Conservation (phyloP, 2,113 vertebrate species). For the Osmerus mordax region DNA sequence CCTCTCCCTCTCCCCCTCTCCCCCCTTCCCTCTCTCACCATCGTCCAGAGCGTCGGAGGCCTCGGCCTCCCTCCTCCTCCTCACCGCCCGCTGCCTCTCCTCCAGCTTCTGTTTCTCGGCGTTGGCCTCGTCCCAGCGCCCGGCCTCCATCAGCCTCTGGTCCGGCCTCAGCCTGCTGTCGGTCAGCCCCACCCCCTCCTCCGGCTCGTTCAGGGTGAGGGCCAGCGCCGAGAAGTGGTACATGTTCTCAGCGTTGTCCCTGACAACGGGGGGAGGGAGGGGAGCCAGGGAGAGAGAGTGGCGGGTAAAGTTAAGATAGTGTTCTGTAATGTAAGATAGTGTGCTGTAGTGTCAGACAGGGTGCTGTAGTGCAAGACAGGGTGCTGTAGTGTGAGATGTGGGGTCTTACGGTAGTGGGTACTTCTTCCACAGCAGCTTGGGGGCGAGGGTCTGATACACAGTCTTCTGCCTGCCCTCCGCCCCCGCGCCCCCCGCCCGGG, state of each 20-base stretch:
- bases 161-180: conserved; percentile 92
- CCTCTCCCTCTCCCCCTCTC: not conserved
- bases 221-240: conserved; percentile 94
- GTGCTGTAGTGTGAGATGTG: not conserved
- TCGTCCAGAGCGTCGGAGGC: conserved; percentile 79
- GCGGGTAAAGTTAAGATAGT: not conserved
- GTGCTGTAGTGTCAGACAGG: not conserved
- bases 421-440: conserved; percentile 94
- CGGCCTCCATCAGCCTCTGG: conserved; percentile 94
- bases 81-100: conserved; percentile 87
- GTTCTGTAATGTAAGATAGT: not conserved
- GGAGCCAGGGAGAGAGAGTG: not conserved
- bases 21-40: conserved; percentile 66
- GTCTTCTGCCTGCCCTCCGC: conserved; percentile 92
- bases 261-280: conserved; percentile 38
- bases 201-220: conserved; percentile 88
- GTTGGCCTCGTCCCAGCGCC: conserved; percentile 94
- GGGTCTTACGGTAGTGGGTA: conserved; percentile 90
- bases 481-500: conserved; percentile 77
- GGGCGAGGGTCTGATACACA: conserved; percentile 89
- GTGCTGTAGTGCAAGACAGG: not conserved
- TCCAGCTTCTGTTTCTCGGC: conserved; percentile 91
- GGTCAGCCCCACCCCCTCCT: conserved; percentile 79
- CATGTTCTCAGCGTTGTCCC: conserved; percentile 97
- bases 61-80: conserved; percentile 82